These are phyloP conservation scores for Cataglyphis cursor DNA, from an alignment of 2,888 invertebrate species.

Conservation along the genomic window DNA sequence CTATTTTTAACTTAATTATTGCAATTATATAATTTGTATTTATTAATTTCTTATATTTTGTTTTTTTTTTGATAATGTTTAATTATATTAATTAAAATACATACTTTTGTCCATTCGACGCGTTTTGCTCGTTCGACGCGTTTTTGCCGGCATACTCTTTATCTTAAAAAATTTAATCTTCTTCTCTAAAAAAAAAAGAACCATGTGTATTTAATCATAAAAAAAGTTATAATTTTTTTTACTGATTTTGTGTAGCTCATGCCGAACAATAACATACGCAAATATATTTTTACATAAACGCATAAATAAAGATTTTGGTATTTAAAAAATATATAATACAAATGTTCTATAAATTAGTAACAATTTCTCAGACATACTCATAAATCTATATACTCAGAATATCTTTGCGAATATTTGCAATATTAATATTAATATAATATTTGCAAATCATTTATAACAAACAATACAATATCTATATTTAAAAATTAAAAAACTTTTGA, in stretches of 20 bases:
- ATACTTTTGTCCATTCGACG: neutral
- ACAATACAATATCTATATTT: neutral
- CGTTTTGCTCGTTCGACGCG: neutral
- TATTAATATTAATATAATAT: neutral
- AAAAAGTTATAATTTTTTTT: constrained; percentile 9
- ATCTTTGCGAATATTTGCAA: neutral
- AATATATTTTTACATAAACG: neutral
- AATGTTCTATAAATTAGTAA: neutral
- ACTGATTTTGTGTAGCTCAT: neutral
- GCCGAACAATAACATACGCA: neutral
- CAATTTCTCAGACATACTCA: neutral
- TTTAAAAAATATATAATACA: neutral
- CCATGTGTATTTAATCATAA: constrained; percentile 15
- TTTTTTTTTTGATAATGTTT: neutral
- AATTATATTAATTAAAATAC: constrained; percentile 10
- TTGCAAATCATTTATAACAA: neutral
- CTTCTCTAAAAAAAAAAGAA: constrained; percentile 33
- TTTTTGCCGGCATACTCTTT: neutral
- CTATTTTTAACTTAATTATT: neutral
- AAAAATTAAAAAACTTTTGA: neutral
- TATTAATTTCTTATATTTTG: neutral
- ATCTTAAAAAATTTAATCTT: neutral
- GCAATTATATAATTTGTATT: neutral
- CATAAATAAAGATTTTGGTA: neutral
- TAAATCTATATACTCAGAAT: neutral